Conservation (phyloP, 2,113 vertebrate genomes). For the Strigops habroptila region DNA sequence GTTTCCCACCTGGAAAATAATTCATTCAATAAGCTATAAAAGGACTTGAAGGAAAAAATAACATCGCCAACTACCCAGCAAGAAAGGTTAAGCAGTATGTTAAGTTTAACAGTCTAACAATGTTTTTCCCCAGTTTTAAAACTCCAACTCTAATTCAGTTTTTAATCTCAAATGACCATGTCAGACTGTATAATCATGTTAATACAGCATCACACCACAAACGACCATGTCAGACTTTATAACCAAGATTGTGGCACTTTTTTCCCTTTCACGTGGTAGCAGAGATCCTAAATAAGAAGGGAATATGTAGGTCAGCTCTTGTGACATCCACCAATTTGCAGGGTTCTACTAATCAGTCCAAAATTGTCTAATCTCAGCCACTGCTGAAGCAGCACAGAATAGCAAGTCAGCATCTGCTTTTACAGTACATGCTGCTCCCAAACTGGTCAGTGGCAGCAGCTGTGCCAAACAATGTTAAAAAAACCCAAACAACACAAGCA, state of each 20-base stretch:
- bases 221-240: not conserved
- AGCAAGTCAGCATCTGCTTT: not conserved
- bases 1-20: not conserved
- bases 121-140: not conserved
- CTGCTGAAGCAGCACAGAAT: not conserved
- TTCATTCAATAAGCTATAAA: not conserved
- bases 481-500: fast-evolving
- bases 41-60: not conserved
- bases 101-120: not conserved
- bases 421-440: fast-evolving
- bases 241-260: not conserved
- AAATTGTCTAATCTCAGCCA: not conserved
- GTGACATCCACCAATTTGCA: not conserved
- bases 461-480: fast-evolving
- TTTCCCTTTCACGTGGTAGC: fast-evolving
- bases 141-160: not conserved
- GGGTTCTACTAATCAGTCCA: fast-evolving
- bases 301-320: not conserved
- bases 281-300: not conserved
- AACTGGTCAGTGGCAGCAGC: not conserved
- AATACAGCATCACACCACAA: not conserved
- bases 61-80: not conserved
- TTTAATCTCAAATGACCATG: not conserved
- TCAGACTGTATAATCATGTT: not conserved
- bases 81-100: not conserved